Evolutionary conservation across 2,113 vertebrate genomes (phyloP), one percentile per base, ranked within the genome.

Genomic region (Cheilinus undulatus): DNA sequence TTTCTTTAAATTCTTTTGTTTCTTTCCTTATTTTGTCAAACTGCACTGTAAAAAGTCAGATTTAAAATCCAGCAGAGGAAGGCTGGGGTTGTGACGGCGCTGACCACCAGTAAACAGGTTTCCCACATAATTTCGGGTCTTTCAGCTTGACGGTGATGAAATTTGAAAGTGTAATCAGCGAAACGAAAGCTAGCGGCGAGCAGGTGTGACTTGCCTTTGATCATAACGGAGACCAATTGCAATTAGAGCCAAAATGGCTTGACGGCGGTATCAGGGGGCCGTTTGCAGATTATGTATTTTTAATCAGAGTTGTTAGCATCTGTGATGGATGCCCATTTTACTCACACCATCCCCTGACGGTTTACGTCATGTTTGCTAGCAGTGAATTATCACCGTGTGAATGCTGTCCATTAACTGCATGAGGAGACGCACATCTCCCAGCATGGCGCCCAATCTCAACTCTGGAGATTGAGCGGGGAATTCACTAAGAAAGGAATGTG

Each of bases 281-380:
- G 90, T 85, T 89, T 87, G 86, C 89, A 92, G 88, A 92, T 91
- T 92, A 93, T 93, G 91, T 93, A 92, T 93, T 93, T 94, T 94
- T 93, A 94, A 94, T 94, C 91, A 92, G 90, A 92, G 89, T 91
- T 92, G 91, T 94, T 93, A 93, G 91, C 92, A 89, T 91, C 92
- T 88, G 88, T 93, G 91, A 93, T 89, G 86, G 90, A 93, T 86
- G 87, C 87, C 88, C 84, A 56, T 87, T 90, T 92, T 85, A 87
- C 88, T 89, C 86, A 88, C 81, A 79, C 84, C 76, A 71, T 75
- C 70, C 62, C 71, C 76, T 65, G 87, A 88, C 74, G 85, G 74
- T 72, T 56, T 61, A 78, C 69, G 74, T 84, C 81, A 75, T 81
- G 77, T 89, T 84, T 73, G 76, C 61, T 62, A 42, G 76, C 78